A percentile compares a stretch with the other conserved stretches of the same genome.
Evolutionary conservation across 2,113 vertebrate species (phyloP).

Genomic region (Rhinolophus ferrumequinum): DNA sequence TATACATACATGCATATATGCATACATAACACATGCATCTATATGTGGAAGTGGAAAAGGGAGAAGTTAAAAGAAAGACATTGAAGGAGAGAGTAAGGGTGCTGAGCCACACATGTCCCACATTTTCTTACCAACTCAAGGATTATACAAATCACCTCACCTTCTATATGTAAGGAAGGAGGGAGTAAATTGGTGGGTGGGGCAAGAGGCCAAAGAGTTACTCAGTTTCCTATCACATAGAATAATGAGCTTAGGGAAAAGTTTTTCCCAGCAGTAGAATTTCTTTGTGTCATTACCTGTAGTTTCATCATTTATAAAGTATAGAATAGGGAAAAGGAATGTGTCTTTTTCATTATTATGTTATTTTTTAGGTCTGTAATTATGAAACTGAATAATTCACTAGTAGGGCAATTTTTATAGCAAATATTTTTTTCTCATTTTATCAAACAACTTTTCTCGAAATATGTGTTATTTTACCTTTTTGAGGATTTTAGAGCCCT

Average conservation of each 20-base stretch:
- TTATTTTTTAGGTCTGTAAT: neutral
- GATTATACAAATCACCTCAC: neutral
- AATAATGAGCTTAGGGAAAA: neutral
- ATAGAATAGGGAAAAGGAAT: neutral
- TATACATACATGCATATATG: neutral
- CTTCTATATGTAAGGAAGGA: neutral
- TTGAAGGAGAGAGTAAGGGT: neutral
- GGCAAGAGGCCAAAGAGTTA: neutral
- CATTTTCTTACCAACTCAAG: neutral
- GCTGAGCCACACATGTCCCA: neutral
- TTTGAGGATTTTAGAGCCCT: neutral
- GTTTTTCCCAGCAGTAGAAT: neutral
- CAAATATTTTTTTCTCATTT: neutral
- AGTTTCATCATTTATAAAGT: neutral
- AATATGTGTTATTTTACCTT: neutral
- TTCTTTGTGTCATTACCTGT: neutral
- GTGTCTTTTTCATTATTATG: neutral
- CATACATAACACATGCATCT: neutral
- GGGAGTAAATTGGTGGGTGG: neutral
- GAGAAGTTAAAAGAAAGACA: neutral
- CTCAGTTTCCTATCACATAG: neutral
- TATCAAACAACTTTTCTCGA: neutral
- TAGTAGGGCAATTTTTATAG: neutral
- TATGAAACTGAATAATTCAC: neutral
- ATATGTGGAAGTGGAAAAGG: no score